Conservation (phyloP, 2,797 vertebrate species). For the Paguma larvata region DNA sequence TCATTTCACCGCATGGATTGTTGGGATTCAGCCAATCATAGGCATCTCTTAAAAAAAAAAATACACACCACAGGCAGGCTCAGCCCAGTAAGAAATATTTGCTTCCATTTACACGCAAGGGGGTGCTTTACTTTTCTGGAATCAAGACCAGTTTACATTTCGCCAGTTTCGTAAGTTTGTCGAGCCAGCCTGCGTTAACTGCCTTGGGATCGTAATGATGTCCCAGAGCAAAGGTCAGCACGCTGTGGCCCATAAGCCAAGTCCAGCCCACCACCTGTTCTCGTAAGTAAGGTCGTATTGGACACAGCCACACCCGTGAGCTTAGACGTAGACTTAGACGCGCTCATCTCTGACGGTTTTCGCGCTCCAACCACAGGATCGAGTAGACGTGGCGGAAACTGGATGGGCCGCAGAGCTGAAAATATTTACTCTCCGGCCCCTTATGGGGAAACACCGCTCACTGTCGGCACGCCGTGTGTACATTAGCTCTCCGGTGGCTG, state of each 20-base stretch:
- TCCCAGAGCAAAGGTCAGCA: not conserved
- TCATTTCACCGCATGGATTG: not conserved
- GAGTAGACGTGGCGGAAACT: not conserved
- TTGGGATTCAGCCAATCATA: not conserved
- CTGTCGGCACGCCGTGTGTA: not conserved
- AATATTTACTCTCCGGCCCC: not conserved
- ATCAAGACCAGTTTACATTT: not conserved
- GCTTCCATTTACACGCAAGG: not conserved
- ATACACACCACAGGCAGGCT: not conserved
- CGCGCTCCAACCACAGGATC: not conserved
- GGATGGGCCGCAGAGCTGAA: not conserved
- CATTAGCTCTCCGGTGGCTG: not conserved
- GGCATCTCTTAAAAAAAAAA: not conserved
- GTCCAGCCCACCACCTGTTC: not conserved
- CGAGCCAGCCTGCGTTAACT: not conserved
- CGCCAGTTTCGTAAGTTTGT: not conserved
- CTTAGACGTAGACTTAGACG: not conserved
- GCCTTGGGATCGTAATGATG: not conserved
- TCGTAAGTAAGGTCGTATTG: not conserved
- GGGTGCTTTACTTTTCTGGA: constrained; percentile 8
- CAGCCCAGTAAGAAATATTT: constrained; percentile 6
- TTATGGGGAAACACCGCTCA: rapidly evolving
- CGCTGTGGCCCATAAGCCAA: not conserved
- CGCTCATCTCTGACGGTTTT: not conserved
- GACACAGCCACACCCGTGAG: not conserved